Evolutionary conservation across 2,888 invertebrate species (phyloP).

Genomic region (Chrysopilus asiliformis): DNA sequence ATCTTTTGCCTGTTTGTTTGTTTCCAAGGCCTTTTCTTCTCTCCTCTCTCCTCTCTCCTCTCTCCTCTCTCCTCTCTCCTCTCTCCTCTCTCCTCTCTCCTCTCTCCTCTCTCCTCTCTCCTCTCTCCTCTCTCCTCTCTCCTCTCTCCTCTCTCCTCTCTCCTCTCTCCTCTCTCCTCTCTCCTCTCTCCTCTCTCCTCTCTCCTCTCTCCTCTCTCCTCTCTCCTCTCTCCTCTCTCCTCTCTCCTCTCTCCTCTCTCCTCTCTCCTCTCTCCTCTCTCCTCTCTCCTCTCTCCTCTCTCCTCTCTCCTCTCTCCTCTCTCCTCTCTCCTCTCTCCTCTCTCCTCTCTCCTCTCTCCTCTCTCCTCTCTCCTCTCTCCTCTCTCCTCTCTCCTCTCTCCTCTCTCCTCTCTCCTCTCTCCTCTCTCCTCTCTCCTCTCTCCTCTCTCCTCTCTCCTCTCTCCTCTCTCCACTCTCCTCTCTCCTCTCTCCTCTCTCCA

Average conservation of each 20-base stretch:
- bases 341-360: background rate
- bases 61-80: background rate
- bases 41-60: background rate
- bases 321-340: background rate
- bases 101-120: background rate
- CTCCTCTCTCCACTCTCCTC: no score
- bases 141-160: background rate
- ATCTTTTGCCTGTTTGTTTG: background rate
- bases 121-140: background rate
- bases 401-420: background rate
- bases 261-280: background rate
- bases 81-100: background rate
- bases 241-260: background rate
- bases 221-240: background rate
- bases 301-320: background rate
- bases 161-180: background rate
- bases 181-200: background rate
- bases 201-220: background rate
- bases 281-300: background rate
- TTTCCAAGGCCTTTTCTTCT: background rate
- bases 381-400: background rate
- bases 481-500: no score
- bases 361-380: background rate
- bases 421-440: background rate
- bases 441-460: no score